A percentile compares a stretch with the other conserved stretches of the same genome.
Conservation (phyloP, 2,797 vertebrate genomes). For the Streptopelia turtur region DNA sequence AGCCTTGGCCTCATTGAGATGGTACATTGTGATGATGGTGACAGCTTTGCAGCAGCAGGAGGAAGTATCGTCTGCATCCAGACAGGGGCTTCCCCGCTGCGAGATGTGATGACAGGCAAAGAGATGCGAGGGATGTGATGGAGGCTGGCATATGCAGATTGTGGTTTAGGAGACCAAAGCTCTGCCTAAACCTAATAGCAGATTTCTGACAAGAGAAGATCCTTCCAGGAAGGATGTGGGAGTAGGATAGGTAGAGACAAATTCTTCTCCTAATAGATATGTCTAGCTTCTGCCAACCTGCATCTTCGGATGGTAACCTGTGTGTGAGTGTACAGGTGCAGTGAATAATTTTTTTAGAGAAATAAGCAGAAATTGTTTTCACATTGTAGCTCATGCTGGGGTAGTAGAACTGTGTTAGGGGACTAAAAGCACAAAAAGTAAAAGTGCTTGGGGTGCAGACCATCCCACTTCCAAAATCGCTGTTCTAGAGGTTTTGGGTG, state of each 20-base stretch:
- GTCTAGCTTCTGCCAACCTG: neutral
- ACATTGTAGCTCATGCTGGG: neutral
- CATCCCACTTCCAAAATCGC: neutral
- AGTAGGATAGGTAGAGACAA: neutral
- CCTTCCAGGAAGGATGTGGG: neutral
- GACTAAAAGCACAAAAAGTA: neutral
- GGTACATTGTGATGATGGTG: neutral
- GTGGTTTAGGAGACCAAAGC: neutral
- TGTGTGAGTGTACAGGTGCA: neutral
- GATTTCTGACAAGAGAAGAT: neutral
- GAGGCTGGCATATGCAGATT: neutral
- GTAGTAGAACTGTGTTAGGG: neutral
- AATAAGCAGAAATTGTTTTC: neutral
- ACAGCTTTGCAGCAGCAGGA: neutral
- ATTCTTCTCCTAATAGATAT: neutral
- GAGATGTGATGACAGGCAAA: neutral
- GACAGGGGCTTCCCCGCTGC: neutral
- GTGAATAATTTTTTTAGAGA: neutral
- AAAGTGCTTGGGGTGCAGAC: neutral
- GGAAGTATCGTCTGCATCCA: neutral
- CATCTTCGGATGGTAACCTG: rapidly evolving
- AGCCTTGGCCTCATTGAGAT: neutral
- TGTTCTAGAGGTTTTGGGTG: neutral
- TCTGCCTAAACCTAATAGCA: neutral
- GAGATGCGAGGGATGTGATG: rapidly evolving